Evolutionary conservation across 2,888 invertebrate species (phyloP), one percentile per base, ranked within the genome.

Genomic region (Cheilosia impressa): DNA sequence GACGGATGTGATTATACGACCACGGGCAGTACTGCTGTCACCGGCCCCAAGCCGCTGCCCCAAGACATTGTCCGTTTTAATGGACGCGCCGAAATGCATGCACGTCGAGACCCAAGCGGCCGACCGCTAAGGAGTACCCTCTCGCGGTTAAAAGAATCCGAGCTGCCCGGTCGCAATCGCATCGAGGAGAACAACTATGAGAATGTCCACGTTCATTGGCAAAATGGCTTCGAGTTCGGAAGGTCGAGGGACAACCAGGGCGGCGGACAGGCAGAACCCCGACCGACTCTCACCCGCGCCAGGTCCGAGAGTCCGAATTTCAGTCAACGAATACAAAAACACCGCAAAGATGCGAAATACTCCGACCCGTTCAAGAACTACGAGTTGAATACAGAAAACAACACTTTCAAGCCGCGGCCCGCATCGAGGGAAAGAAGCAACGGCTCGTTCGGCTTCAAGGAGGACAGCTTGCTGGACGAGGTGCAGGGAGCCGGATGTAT

Each of bases 191-290:
- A 91, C 2, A 92, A 92, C 15, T 92, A 92, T 75, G 92, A 92
- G 87, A 92, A 92, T 88, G 91, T 92, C 1, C 92, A 91, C 75
- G 92, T 92, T 1, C 92, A 92, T 77, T 92, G 92, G 91, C 91
- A 92, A 58, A 92, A 92, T 87, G 92, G 92, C 41, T 92, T 92
- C 41, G 92, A 92, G 75, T 92, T 92, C 80, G 92, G 92, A 15
- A 89, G 92, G 17, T 92, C 92, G 0, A 89, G 92, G 4, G 92
- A 92, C 60, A 89, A 89, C 79, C 85, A 55, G 68, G 81, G 57
- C 80, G 62, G 52, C 81, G 63, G 24, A 80, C 69, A 58, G 69
- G 19, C 89, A 73, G 71, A 89, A 38, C 57, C 85, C 24, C 89
- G 90, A 4, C 90, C 91, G 17, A 87, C 90, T 38, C 58, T 91